Evolutionary conservation across 2,888 invertebrate species (phyloP).

Genomic region (Invenusta paracnida): DNA sequence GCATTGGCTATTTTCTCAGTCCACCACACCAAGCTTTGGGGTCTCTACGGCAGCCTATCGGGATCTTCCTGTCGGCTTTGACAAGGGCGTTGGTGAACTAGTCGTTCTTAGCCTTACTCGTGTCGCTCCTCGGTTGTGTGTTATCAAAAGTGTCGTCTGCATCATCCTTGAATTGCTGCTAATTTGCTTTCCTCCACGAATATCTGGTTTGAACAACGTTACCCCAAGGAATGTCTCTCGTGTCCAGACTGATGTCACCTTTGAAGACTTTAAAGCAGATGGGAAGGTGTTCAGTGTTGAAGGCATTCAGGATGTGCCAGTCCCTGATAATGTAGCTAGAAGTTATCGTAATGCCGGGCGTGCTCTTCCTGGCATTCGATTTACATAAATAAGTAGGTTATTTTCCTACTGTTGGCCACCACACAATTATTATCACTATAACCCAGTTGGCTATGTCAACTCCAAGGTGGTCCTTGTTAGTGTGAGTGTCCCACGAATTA

Average conservation of each 20-base stretch:
- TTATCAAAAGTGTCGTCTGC: background rate
- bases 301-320: background rate
- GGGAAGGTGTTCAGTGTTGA: slow-evolving; percentile 36
- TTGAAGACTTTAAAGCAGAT: background rate
- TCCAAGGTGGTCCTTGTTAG: background rate
- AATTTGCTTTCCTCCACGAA: slow-evolving; percentile 8
- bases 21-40: background rate
- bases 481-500: background rate
- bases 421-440: background rate
- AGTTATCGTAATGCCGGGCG: background rate
- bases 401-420: background rate
- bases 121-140: background rate
- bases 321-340: background rate
- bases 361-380: background rate
- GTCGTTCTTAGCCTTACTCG: no score
- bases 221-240: background rate
- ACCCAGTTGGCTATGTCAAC: background rate
- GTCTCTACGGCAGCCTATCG: background rate
- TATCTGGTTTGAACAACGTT: background rate
- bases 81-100: background rate
- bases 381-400: background rate
- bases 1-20: background rate
- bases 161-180: background rate
- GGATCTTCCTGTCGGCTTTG: background rate
- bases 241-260: background rate